phyloP scores from a whole-genome alignment of 2,888 invertebrate species.

The Endomychus coccineus region DNA sequence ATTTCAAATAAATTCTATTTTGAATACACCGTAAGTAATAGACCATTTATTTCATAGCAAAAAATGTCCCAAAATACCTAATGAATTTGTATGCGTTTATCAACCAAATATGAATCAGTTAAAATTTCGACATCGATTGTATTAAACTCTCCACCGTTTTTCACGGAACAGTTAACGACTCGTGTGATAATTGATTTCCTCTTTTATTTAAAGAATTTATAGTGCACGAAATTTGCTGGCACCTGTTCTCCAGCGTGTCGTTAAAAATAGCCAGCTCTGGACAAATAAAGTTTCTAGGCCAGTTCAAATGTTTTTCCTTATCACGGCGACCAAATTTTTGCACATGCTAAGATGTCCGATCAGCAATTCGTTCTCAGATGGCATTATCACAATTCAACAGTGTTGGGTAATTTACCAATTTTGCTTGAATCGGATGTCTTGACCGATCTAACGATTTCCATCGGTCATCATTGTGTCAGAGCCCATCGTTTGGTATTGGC shows the following conservation, averaged over 20 bases:
- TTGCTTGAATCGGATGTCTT: constrained; percentile 73
- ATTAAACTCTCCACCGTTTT: no score
- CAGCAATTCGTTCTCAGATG: constrained; percentile 41
- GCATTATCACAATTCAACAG: constrained; percentile 43
- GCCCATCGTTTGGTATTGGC: constrained; percentile 83
- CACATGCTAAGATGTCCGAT: constrained; percentile 15
- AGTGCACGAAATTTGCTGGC: constrained; percentile 39
- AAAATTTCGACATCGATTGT: no score
- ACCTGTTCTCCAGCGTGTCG: constrained; percentile 40
- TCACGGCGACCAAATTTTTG: constrained; percentile 26
- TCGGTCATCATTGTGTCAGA: constrained; percentile 73
- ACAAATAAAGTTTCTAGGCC: constrained; percentile 37
- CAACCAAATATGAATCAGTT: no score
- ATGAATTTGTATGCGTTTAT: no score
- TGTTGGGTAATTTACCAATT: constrained; percentile 69
- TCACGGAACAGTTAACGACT: no score
- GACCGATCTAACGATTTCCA: constrained; percentile 81
- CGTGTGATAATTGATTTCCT: no score
- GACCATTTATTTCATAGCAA: no score
- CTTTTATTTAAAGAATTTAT: no score
- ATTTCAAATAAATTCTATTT: no score
- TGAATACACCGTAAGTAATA: no score
- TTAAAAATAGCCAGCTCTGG: constrained; percentile 42
- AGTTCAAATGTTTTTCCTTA: constrained; percentile 33
- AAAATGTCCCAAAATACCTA: no score